phyloP scores from a whole-genome alignment of 2,797 vertebrate genomes.

The Hippocampus kuda region DNA sequence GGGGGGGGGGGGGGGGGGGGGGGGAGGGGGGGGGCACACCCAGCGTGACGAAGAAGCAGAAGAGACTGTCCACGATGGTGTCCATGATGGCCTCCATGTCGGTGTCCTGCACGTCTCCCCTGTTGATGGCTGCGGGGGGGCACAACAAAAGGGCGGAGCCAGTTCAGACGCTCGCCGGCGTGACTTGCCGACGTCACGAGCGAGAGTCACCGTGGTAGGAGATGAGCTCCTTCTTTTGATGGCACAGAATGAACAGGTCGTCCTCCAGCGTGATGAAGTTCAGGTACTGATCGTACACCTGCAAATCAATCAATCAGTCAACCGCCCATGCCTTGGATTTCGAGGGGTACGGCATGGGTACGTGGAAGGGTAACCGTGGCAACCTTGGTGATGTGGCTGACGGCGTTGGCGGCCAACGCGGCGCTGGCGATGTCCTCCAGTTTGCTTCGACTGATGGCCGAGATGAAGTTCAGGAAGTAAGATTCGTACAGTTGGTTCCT shows the following conservation, averaged over 20 bases:
- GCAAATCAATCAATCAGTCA: constrained; percentile 7
- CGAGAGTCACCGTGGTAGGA: constrained; percentile 84
- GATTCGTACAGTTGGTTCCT: constrained; percentile 92
- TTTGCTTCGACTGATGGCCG: constrained; percentile 95
- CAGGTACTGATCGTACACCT: constrained; percentile 98
- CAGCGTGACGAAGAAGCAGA: constrained; percentile 97
- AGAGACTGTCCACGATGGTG: constrained; percentile 94
- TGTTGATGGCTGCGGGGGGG: constrained; percentile 76
- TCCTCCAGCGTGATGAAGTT: constrained; percentile 99
- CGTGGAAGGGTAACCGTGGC: constrained; percentile 15
- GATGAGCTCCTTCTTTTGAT: constrained; percentile 94
- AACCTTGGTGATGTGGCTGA: constrained; percentile 91
- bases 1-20: too few species aligned
- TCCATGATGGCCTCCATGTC: constrained; percentile 98
- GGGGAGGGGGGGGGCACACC: constrained; percentile 56
- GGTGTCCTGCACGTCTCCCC: constrained; percentile 88
- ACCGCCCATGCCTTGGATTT: too few species aligned
- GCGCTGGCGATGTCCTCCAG: constrained; percentile 95
- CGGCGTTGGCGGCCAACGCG: constrained; percentile 84
- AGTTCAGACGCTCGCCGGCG: neutral
- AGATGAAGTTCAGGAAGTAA: constrained; percentile 97
- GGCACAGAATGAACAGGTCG: constrained; percentile 94
- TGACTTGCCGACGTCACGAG: neutral
- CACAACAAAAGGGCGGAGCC: neutral
- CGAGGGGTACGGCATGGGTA: too few species aligned